Evolutionary conservation across 1,140 invertebrate genomes (phyloP), one percentile per base, ranked within the genome.

Genomic region (Hydropsyche tenuis): DNA sequence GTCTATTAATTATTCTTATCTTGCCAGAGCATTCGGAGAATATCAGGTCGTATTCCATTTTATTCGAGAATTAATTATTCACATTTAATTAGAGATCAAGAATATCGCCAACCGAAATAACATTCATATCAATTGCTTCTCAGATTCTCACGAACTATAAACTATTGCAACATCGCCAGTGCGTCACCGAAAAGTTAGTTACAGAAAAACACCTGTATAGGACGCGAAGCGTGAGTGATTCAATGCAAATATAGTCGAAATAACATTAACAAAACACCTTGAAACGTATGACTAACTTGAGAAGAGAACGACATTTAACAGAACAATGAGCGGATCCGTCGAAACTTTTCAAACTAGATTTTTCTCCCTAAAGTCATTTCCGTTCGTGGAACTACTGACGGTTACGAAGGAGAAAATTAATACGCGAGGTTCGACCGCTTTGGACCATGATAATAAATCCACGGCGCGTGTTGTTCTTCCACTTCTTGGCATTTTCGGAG

Each of bases 401-500:
- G 14, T 53, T 53, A 18, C 46, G 18, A 9, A 53, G 9, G 30
- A 37, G 30, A 37, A 37, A 37, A 37, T 37, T 37, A 37, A 37
- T 37, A 37, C 48, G 16, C 16, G 16, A 53, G 48, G 48, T 53
- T 53, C 20, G 48, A 53, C 48, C 48, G 20, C 20, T 20, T 18
- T 20, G 20, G 48, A 53, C 9, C 46, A 48, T 4, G 27, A 22
- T 22, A 27, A 66, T 66, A 66, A 66, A 66, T 66, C 37, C 63
- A n/a, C 14, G 63, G 63, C 63, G 42, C n/a, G 63, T 66, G 63
- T 27, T 43, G 18, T n/a, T 45, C 25, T 42, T 66, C 30, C 63
- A 53, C 23, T 42, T 66, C 63, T 66, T n/a, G 25, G 63, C 45
- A 69, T 43, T 69, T 69, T 42, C 20, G 45, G n/a, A 37, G 43